phyloP scores from a whole-genome alignment of 2,888 invertebrate genomes.

The Andrena hattorfiana region DNA sequence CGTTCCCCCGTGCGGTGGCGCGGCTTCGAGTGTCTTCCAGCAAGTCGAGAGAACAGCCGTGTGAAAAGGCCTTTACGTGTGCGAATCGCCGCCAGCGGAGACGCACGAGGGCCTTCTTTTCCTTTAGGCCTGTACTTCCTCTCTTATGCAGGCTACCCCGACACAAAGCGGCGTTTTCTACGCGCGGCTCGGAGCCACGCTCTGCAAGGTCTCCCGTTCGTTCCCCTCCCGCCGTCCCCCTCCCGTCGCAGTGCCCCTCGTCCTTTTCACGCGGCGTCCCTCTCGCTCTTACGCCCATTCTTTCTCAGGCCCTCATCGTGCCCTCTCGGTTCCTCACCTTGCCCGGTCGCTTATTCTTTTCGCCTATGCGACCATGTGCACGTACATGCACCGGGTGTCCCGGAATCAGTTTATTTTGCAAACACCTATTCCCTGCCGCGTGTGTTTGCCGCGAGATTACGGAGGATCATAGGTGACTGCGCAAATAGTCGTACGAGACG shows the following conservation, averaged over 20 bases:
- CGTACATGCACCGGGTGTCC: slow-evolving; percentile 65
- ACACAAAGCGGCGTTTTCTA: slow-evolving; percentile 74
- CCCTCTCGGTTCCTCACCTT: slow-evolving; percentile 61
- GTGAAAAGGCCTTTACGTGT: slow-evolving; percentile 63
- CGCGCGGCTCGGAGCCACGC: slow-evolving; percentile 51
- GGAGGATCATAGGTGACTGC: not conserved
- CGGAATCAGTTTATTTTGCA: not conserved
- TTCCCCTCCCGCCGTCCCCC: slow-evolving; percentile 63
- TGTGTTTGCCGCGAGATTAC: slow-evolving; percentile 16
- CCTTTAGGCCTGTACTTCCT: slow-evolving; percentile 68
- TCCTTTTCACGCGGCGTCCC: slow-evolving; percentile 38
- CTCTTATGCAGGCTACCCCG: slow-evolving; percentile 64
- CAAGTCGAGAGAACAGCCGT: slow-evolving; percentile 13
- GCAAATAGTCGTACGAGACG: not conserved
- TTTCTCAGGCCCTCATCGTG: slow-evolving; percentile 55
- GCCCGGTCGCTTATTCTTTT: slow-evolving; percentile 63
- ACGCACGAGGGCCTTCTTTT: slow-evolving; percentile 65
- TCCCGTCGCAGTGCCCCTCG: slow-evolving; percentile 12
- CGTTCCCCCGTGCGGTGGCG: not conserved
- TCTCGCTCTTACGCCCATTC: slow-evolving; percentile 41
- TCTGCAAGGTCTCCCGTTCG: slow-evolving; percentile 72
- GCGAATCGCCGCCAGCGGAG: slow-evolving; percentile 64
- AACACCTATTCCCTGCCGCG: not conserved
- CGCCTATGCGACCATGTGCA: slow-evolving; percentile 63
- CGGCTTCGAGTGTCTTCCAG: slow-evolving; percentile 18